A percentile compares a stretch with the other conserved stretches of the same genome.
Evolutionary conservation across 2,888 invertebrate species (phyloP).

Genomic region (Parnassius orleans): DNA sequence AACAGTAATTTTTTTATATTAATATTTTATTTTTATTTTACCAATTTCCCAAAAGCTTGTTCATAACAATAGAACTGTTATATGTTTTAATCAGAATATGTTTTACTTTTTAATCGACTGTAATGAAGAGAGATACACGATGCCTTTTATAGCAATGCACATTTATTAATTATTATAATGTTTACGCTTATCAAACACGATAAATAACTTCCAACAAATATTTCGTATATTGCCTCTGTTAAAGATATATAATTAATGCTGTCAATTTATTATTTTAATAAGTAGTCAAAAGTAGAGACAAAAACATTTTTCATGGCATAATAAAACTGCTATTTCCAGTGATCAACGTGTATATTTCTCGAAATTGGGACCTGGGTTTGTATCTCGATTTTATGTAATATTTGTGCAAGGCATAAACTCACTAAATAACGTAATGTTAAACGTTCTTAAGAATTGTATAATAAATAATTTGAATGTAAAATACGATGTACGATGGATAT

Average conservation of each 20-base stretch:
- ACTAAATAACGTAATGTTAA: too few relatives aligned
- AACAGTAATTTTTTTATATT: too few relatives aligned
- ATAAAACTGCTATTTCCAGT: too few relatives aligned
- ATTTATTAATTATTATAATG: constrained; percentile 28
- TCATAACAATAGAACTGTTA: constrained; percentile 1
- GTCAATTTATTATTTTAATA: constrained; percentile 22
- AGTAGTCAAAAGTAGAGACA: constrained; percentile 10
- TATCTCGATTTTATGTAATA: too few relatives aligned
- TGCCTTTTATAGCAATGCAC: constrained; percentile 25
- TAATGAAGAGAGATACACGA: constrained; percentile 25
- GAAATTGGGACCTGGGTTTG: too few relatives aligned
- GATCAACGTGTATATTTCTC: too few relatives aligned
- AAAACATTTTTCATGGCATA: neutral
- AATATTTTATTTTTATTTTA: too few relatives aligned
- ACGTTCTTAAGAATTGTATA: too few relatives aligned
- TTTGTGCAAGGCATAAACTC: too few relatives aligned
- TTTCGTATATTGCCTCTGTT: constrained; percentile 25
- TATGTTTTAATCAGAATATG: constrained; percentile 20
- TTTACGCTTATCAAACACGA: constrained; percentile 28
- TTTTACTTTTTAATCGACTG: constrained; percentile 25
- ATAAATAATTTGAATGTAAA: too few relatives aligned
- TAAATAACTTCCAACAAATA: constrained; percentile 27
- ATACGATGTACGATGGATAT: too few relatives aligned
- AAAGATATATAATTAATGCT: constrained; percentile 25
- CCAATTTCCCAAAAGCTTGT: too few relatives aligned